Evolutionary conservation across 2,888 invertebrate species (phyloP).

Genomic region (Galerucella calmariensis): DNA sequence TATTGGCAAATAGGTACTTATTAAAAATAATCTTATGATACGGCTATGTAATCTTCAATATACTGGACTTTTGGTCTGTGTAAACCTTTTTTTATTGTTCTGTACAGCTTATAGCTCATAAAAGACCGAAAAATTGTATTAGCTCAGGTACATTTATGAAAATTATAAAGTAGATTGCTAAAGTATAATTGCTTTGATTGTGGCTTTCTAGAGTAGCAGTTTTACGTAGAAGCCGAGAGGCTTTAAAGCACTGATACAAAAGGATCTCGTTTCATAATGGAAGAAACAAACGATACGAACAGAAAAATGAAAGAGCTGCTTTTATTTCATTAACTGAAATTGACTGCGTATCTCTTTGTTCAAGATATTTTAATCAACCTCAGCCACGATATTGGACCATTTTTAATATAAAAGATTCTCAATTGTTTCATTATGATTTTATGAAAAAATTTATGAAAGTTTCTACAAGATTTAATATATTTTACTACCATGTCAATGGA

Average conservation of each 20-base stretch:
- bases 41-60: too few relatives aligned
- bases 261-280: conserved; percentile 7
- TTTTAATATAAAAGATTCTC: neutral
- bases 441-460: neutral
- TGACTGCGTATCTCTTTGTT: conserved; percentile 3
- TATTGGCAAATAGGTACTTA: too few relatives aligned
- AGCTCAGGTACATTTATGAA: neutral
- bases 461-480: too few relatives aligned
- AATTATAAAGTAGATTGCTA: neutral
- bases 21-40: too few relatives aligned
- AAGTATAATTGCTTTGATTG: neutral
- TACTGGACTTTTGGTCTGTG: too few relatives aligned
- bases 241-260: neutral
- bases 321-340: conserved; percentile 7
- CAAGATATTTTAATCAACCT: neutral
- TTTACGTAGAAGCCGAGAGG: neutral
- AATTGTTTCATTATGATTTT: neutral
- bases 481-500: too few relatives aligned
- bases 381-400: neutral
- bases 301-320: neutral
- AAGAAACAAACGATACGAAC: conserved; percentile 14
- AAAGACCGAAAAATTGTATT: too few relatives aligned
- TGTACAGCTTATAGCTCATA: too few relatives aligned
- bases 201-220: neutral
- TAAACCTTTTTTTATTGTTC: too few relatives aligned